Percentiles rank a stretch among this genome's conserved stretches.
Evolutionary conservation across 2,797 vertebrate species (phyloP).

Genomic region (Anisognathus igniventris): DNA sequence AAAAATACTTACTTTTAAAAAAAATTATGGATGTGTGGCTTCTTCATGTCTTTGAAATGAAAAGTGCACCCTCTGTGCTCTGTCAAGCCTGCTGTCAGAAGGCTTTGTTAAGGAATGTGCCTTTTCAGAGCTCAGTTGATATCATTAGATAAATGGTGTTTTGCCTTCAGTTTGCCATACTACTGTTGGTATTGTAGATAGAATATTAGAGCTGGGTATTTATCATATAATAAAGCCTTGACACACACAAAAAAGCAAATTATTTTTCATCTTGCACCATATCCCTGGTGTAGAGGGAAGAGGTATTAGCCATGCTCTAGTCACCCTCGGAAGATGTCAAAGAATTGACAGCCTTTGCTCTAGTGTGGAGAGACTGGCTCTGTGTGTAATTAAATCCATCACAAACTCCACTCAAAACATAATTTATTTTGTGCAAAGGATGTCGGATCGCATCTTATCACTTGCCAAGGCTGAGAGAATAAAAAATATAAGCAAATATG

Average conservation of each 20-base stretch:
- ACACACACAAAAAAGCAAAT: background rate
- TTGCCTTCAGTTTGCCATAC: background rate
- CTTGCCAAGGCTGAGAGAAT: slow-evolving; percentile 32
- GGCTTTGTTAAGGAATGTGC: background rate
- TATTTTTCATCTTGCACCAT: background rate
- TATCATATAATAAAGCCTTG: background rate
- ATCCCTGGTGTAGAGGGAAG: background rate
- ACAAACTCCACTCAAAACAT: slow-evolving; percentile 21
- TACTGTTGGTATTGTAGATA: background rate
- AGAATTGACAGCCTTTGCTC: slow-evolving; percentile 16
- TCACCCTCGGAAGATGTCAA: slow-evolving; percentile 10
- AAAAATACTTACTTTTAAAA: background rate
- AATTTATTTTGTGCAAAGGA: slow-evolving; percentile 45
- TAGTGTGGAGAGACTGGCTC: background rate
- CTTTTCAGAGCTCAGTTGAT: slow-evolving; percentile 16
- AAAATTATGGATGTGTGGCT: background rate
- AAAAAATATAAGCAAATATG: slow-evolving; percentile 16
- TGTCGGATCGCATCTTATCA: background rate
- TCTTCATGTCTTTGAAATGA: background rate
- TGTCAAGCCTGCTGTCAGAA: background rate
- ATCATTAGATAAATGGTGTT: background rate
- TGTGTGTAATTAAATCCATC: slow-evolving; percentile 54
- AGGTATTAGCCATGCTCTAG: slow-evolving; percentile 2
- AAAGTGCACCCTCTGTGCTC: background rate
- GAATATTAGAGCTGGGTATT: background rate